Percentiles rank a stretch among this genome's conserved stretches.
These are phyloP conservation scores for Zeugodacus cucurbitae DNA, from an alignment of 1,140 invertebrate genomes.

Conservation along the genomic window DNA sequence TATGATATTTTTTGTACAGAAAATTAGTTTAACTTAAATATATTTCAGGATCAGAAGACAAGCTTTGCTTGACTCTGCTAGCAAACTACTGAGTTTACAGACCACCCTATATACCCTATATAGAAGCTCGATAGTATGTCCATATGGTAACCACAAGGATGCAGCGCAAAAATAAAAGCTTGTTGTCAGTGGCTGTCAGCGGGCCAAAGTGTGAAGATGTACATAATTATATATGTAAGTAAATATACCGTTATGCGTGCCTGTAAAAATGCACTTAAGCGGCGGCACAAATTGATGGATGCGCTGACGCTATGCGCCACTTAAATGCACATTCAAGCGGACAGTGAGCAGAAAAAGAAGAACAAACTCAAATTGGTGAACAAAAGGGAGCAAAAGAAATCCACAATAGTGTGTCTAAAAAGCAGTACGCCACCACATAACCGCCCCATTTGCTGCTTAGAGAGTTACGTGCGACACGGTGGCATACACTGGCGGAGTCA, in stretches of 20 bases:
- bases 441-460: neutral
- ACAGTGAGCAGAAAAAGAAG: neutral
- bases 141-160: neutral
- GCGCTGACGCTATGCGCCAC: conserved; percentile 32
- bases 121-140: neutral
- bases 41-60: too few species aligned
- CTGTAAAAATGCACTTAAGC: conserved; percentile 33
- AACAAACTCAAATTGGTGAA: neutral
- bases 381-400: neutral
- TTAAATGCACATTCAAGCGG: conserved; percentile 34
- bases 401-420: neutral
- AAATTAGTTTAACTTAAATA: too few species aligned
- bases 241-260: neutral
- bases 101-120: neutral
- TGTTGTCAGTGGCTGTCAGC: neutral
- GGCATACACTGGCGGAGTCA: neutral
- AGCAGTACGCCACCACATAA: neutral
- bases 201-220: neutral
- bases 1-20: too few species aligned
- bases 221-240: neutral
- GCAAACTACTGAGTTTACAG: too few species aligned
- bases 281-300: conserved; percentile 32
- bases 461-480: neutral
- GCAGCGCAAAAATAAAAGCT: neutral
- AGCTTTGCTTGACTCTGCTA: too few species aligned